Conservation (phyloP, 2,797 vertebrate species). For the Artibeus lituratus region DNA sequence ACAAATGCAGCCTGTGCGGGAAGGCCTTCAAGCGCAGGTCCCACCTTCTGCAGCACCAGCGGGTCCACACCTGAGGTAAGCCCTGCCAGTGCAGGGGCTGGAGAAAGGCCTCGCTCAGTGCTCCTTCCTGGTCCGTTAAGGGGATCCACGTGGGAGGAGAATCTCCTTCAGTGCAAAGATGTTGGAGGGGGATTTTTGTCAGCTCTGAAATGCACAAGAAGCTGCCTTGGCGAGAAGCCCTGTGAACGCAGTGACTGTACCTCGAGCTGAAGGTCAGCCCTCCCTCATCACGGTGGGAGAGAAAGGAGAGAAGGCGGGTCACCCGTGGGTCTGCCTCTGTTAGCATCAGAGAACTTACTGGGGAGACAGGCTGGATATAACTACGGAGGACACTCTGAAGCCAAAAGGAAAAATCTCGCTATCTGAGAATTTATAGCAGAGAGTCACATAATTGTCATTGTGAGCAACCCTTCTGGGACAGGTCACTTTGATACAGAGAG, state of each 20-base stretch:
- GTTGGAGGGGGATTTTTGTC: neutral
- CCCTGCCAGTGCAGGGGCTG: no score
- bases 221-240: slow-evolving; percentile 16
- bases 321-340: neutral
- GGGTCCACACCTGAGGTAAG: slow-evolving; percentile 3
- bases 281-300: neutral
- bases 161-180: neutral
- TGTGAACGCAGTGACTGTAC: neutral
- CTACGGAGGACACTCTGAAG: neutral
- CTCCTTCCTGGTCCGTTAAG: neutral
- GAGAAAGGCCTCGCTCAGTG: neutral
- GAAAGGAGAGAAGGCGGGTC: neutral
- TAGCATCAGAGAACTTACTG: neutral
- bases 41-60: slow-evolving; percentile 48
- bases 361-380: neutral
- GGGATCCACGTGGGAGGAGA: neutral
- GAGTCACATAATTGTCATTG: neutral
- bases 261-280: neutral
- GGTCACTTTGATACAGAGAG: neutral
- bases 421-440: neutral
- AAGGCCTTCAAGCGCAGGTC: slow-evolving; percentile 58
- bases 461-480: neutral
- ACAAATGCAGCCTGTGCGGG: slow-evolving; percentile 3
- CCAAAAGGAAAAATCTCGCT: neutral
- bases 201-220: neutral